phyloP scores from a whole-genome alignment of 1,140 invertebrate genomes.

The Drosophila seguyi region DNA sequence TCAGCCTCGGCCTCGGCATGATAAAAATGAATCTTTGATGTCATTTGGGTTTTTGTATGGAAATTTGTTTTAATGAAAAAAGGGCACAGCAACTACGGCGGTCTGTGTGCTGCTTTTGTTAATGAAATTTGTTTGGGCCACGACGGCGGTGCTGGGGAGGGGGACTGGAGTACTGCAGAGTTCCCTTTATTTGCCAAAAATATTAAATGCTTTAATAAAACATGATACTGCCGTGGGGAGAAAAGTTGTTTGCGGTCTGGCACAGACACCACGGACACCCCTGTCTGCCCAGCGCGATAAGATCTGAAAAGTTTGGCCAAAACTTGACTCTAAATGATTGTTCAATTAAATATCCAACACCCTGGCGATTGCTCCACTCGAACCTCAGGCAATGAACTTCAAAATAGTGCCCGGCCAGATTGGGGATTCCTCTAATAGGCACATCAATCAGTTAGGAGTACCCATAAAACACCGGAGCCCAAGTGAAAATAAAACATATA shows the following conservation, averaged over 20 bases:
- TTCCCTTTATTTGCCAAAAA: slow-evolving; percentile 72
- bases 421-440: slow-evolving; percentile 74
- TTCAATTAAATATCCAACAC: slow-evolving; percentile 56
- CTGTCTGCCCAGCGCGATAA: too few relatives aligned
- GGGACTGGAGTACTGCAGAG: slow-evolving; percentile 8
- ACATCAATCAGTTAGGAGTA: slow-evolving; percentile 74
- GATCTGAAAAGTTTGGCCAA: slow-evolving; percentile 21
- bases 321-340: slow-evolving; percentile 61
- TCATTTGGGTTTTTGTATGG: slow-evolving; percentile 78
- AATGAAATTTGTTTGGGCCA: slow-evolving; percentile 69
- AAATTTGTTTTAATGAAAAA: slow-evolving; percentile 79
- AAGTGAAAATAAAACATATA: slow-evolving; percentile 74
- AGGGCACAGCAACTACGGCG: slow-evolving; percentile 54
- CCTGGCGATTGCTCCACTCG: slow-evolving; percentile 22
- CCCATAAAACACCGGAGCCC: slow-evolving; percentile 72
- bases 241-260: slow-evolving; percentile 20
- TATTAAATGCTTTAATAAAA: slow-evolving; percentile 78
- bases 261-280: slow-evolving; percentile 3
- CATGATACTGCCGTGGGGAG: slow-evolving; percentile 34
- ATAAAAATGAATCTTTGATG: slow-evolving; percentile 83
- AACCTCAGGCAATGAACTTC: slow-evolving; percentile 68
- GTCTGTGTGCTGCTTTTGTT: slow-evolving; percentile 58
- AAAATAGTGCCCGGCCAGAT: slow-evolving; percentile 54
- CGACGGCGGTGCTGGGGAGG: background rate
- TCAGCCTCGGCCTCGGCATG: slow-evolving; percentile 34